Percentiles rank a stretch among this genome's conserved stretches.
Conservation (phyloP, 2,888 invertebrate genomes). For the Danaus chrysippus region DNA sequence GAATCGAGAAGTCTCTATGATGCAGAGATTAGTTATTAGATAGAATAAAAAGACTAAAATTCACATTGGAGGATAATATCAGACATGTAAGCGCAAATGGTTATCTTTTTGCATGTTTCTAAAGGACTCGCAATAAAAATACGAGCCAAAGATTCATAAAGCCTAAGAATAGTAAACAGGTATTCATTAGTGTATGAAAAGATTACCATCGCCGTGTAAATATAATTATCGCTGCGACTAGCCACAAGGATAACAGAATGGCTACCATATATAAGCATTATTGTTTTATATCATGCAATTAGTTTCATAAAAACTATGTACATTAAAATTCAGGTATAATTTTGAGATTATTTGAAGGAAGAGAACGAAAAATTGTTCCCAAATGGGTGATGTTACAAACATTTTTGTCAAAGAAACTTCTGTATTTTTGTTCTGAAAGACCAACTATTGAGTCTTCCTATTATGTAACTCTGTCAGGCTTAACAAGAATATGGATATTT, state of each 20-base stretch:
- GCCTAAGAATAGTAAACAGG: neutral
- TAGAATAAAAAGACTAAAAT: neutral
- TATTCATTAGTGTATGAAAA: neutral
- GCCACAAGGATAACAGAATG: slow-evolving; percentile 1
- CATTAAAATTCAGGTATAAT: neutral
- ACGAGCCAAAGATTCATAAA: neutral
- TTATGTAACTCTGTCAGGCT: neutral
- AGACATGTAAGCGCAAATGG: neutral
- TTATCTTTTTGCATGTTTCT: neutral
- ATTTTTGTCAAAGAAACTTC: neutral
- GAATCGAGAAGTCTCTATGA: neutral
- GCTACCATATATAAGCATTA: neutral
- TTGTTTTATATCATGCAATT: too few species aligned
- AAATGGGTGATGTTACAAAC: neutral
- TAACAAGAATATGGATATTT: neutral
- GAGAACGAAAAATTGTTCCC: neutral
- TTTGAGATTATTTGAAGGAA: neutral
- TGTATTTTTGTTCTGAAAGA: too few species aligned
- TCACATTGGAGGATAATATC: neutral
- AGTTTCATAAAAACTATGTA: neutral
- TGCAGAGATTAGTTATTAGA: neutral
- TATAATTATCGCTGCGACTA: neutral
- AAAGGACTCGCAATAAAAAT: too few species aligned
- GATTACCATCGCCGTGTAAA: slow-evolving; percentile 3
- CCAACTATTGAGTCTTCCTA: too few species aligned